phyloP scores from a whole-genome alignment of 2,888 invertebrate species.

The Rotaria magnacalcarata region DNA sequence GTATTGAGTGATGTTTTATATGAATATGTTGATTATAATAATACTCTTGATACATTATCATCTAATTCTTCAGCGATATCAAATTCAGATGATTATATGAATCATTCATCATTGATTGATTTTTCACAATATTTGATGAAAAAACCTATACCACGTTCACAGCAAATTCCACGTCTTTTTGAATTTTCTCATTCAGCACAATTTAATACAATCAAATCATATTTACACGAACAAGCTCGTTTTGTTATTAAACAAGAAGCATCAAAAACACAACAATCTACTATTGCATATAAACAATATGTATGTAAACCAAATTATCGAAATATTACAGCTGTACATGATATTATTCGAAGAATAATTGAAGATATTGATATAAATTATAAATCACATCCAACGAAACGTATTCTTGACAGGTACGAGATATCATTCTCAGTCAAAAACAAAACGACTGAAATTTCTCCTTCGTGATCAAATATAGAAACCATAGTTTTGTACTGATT shows the following conservation, averaged over 20 bases:
- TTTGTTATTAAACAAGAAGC: not conserved
- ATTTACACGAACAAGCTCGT: slow-evolving; percentile 25
- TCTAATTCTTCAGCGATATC: not conserved
- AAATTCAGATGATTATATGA: not conserved
- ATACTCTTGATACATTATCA: not conserved
- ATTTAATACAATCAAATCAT: not conserved
- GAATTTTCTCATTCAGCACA: not conserved
- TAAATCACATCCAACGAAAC: slow-evolving; percentile 9
- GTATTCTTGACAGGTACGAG: not conserved
- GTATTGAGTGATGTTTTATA: slow-evolving; percentile 12
- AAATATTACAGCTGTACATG: slow-evolving; percentile 39
- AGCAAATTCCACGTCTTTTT: not conserved
- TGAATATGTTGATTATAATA: slow-evolving; percentile 24
- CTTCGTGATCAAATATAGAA: no score
- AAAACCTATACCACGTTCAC: not conserved
- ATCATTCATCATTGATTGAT: not conserved
- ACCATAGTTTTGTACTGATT: no score
- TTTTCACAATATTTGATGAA: slow-evolving; percentile 12
- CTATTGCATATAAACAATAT: slow-evolving; percentile 38
- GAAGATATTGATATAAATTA: slow-evolving; percentile 1
- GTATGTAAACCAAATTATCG: slow-evolving; percentile 44
- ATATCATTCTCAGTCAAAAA: no score
- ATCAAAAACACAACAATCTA: not conserved
- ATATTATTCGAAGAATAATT: slow-evolving; percentile 5
- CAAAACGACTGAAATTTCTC: no score